Percentiles rank a stretch among this genome's conserved stretches.
Evolutionary conservation across 2,888 invertebrate species (phyloP).

Genomic region (Drosophila borborema): DNA sequence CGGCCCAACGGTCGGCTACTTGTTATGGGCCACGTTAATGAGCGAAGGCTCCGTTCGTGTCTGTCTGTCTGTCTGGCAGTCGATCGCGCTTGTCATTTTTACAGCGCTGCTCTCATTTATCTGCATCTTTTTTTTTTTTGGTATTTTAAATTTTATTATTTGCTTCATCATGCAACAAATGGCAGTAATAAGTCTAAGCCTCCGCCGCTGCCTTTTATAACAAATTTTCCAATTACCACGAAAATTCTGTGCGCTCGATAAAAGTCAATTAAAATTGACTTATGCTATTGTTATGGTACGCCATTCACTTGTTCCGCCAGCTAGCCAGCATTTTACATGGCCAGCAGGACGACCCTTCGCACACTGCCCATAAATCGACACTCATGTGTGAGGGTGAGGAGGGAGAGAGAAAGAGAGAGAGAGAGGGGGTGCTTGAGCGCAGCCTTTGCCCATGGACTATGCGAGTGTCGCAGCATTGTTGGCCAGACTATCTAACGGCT

Average conservation of each 20-base stretch:
- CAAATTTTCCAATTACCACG: conserved; percentile 73
- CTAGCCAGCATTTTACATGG: conserved; percentile 20
- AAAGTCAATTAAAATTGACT: conserved; percentile 77
- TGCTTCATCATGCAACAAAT: conserved; percentile 56
- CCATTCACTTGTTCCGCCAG: conserved; percentile 11
- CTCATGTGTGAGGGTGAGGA: neutral
- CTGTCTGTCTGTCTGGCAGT: conserved; percentile 21
- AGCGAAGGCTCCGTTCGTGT: conserved; percentile 32
- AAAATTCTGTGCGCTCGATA: conserved; percentile 67
- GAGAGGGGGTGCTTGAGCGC: neutral
- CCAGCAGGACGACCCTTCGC: conserved; percentile 7
- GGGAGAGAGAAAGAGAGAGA: no score
- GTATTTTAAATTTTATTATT: conserved; percentile 5
- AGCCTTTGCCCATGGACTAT: neutral
- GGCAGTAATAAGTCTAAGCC: conserved; percentile 66
- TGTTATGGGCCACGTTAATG: conserved; percentile 53
- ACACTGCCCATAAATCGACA: conserved; percentile 1
- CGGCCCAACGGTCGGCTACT: conserved; percentile 48
- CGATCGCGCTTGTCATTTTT: neutral
- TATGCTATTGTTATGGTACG: conserved; percentile 68
- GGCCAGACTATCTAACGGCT: conserved; percentile 1
- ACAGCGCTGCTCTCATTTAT: neutral
- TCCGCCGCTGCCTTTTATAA: conserved; percentile 25
- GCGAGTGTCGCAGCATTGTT: neutral
- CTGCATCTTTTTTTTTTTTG: neutral